phyloP scores from a whole-genome alignment of 2,888 invertebrate species.

The Stramonita haemastoma region DNA sequence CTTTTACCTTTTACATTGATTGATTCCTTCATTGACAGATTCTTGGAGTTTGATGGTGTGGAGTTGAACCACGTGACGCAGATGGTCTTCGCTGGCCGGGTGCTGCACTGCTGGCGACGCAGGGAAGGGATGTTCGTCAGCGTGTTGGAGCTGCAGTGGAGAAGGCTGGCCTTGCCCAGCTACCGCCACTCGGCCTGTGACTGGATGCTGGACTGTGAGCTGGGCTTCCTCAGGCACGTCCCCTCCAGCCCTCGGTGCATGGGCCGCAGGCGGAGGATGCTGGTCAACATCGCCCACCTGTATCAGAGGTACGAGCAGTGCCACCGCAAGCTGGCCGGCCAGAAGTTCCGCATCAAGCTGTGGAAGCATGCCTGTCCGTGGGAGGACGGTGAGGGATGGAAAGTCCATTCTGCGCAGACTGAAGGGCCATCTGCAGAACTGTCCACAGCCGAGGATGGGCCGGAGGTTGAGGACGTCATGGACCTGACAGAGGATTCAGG shows the following conservation, averaged over 20 bases:
- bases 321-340: not conserved
- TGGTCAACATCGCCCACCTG: not conserved
- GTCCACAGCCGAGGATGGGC: not conserved
- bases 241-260: not conserved
- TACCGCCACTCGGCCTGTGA: not conserved
- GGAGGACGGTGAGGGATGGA: not conserved
- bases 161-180: not conserved
- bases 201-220: not conserved
- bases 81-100: not conserved
- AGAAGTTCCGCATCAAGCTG: conserved; percentile 17
- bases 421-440: not conserved
- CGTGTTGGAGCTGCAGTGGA: not conserved
- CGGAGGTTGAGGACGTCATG: not conserved
- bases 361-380: conserved; percentile 9
- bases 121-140: conserved; percentile 25
- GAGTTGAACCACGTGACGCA: conserved; percentile 30
- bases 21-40: not conserved
- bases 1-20: too few species aligned
- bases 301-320: not conserved
- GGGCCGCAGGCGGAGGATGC: not conserved
- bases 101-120: conserved; percentile 35
- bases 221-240: not conserved
- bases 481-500: not conserved
- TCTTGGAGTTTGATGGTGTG: conserved; percentile 8
- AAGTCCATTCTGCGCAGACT: not conserved